These are phyloP conservation scores for Zosterops borbonicus DNA, from an alignment of 2,113 vertebrate genomes.

Conservation along the genomic window DNA sequence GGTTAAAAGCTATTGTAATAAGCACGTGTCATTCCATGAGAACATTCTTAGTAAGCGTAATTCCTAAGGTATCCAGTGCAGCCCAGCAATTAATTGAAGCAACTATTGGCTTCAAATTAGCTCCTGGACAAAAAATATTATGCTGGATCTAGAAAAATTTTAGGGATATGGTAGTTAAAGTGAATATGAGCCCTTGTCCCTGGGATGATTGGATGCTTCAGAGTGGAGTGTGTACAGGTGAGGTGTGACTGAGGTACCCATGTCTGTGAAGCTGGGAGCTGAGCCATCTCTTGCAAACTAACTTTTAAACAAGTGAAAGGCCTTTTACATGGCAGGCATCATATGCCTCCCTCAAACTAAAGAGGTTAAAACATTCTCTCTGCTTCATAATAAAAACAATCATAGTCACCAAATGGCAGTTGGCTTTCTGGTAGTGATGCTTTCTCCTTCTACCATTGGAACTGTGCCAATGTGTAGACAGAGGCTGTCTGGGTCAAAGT, in stretches of 20 bases:
- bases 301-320: neutral
- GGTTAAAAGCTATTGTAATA: neutral
- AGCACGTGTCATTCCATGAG: neutral
- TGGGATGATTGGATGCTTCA: neutral
- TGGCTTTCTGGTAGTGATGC: neutral
- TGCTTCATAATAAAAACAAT: neutral
- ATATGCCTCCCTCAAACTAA: neutral
- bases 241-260: neutral
- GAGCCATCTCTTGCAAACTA: neutral
- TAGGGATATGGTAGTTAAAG: neutral
- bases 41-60: neutral
- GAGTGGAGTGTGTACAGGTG: neutral
- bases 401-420: neutral
- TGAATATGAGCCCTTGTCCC: neutral
- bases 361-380: neutral
- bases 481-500: neutral
- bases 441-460: neutral
- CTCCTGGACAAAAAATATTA: neutral
- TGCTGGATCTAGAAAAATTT: neutral
- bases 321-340: neutral
- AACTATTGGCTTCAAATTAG: neutral
- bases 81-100: neutral
- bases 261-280: neutral
- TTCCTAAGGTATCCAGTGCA: neutral
- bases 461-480: neutral